Base-by-base conservation (phyloP, 2,888 invertebrate species). In the Candidula unifasciata region DNA sequence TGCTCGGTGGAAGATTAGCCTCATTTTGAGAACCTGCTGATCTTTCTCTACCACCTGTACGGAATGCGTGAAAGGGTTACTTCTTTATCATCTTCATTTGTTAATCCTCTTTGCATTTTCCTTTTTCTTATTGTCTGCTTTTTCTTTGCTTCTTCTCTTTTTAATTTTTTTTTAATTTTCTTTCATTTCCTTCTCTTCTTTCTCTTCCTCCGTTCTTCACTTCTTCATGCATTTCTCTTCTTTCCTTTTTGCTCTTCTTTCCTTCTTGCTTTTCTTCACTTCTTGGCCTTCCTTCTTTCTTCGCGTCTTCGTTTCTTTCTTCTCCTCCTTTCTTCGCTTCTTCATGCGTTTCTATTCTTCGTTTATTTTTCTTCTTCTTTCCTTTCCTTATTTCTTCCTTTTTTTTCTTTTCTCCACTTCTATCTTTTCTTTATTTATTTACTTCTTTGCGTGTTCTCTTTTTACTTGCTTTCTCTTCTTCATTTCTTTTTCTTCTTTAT, bases 21-120 rank as follows among this genome's bases (percentile, higher is more conserved):
- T 60, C 24, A 21, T n/a, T 60, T 30, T 24, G 21, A 27, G n/a
- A n/a, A n/a, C n/a, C n/a, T n/a, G n/a, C n/a, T n/a, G n/a, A 52
- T 73, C 33, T 52, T 54, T 52, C 73, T 73, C 71, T 82, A 71
- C 71, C 71, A 54, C 82, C 71, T 35, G 73, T 74, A 60, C 73
- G 33, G 24, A 68, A 21, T 52, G 3, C n/a, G 13, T 33, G 10
- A 18, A 18, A 18, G 8, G 30, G 13, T 33, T 52, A 27, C 27
- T 60, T 60, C 60, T 60, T 60, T 60, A 13, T 60, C 60, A 18
- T n/a, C 3, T n/a, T 60, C 18, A 5, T 0, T 60, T 60, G 18
- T 60, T 60, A n/a, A n/a, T n/a, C n/a, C n/a, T n/a, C n/a, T n/a
- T n/a, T n/a, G n/a, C n/a, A n/a, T n/a, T n/a, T n/a, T n/a, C n/a